phyloP scores from a whole-genome alignment of 2,888 invertebrate genomes.

The Abrostola tripartita region DNA sequence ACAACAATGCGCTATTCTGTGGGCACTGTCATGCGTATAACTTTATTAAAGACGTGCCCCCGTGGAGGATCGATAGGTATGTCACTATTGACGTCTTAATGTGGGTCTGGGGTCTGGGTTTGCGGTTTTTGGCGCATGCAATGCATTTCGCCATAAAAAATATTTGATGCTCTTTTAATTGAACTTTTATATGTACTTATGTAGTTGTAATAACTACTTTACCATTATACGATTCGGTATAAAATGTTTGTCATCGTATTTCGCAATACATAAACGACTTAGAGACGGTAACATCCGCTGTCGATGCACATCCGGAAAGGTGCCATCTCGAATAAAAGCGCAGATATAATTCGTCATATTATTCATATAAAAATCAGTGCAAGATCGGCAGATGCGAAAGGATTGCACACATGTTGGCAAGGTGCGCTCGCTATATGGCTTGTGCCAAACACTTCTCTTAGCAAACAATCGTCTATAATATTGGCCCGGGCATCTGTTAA shows the following conservation, averaged over 20 bases:
- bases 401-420: conserved; percentile 86
- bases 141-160: conserved; percentile 23
- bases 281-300: conserved; percentile 79
- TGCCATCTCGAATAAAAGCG: conserved; percentile 82
- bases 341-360: conserved; percentile 87
- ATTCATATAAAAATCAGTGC: conserved; percentile 87
- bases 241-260: conserved; percentile 52
- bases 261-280: conserved; percentile 64
- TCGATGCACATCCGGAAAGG: conserved; percentile 85
- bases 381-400: conserved; percentile 81
- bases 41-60: conserved; percentile 78
- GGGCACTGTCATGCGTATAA: conserved; percentile 80
- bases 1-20: conserved; percentile 77
- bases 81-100: conserved; percentile 59
- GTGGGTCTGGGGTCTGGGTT: conserved; percentile 52
- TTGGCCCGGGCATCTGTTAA: conserved; percentile 74
- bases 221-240: conserved; percentile 21
- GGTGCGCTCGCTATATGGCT: conserved; percentile 80
- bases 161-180: too few species aligned
- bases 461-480: conserved; percentile 72
- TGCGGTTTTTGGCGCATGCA: conserved; percentile 46
- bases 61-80: conserved; percentile 81
- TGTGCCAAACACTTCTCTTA: conserved; percentile 80
- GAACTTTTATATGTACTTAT: too few species aligned
- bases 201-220: background rate